Evolutionary conservation across 2,797 vertebrate genomes (phyloP), one percentile per base, ranked within the genome.

Genomic region (Danio aesculapii): DNA sequence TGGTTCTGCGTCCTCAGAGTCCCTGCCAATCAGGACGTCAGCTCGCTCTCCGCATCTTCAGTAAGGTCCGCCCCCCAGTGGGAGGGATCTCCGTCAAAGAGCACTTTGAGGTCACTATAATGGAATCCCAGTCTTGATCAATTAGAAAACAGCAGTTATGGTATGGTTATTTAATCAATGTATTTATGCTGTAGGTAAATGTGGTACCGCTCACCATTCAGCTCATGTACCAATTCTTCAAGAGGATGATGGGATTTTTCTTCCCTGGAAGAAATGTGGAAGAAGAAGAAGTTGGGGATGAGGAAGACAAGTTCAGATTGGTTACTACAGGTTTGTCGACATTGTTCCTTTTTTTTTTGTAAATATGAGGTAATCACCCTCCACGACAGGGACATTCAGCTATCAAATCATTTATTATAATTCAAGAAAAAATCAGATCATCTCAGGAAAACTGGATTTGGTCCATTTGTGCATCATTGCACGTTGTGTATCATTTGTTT

Each of bases 211-310:
- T 99, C 84, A 99, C 97, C 88, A 99, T 99, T 90, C 98, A 99
- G 93, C 94, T 99, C 66, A 99, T 98, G 88, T 98, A 99, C 91
- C 98, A 99, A 94, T 99, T 99, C 93, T 99, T 99, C 91, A 98
- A 99, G 89, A 95, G 98, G 84, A 99, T 99, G 98, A 99, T 99
- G 98, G 98, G 98, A 19, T 99, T 99, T 91, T 99, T 99, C 91
- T 99, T 99, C 88, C 98, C 98, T 0, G 98, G 98, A 11, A 94
- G 98, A 89, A 99, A 95, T 10, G 93, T 98, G 30, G 98, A 99
- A 85, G 98, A 99, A 87, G 98, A 99, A 83, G 98, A 99, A 86
- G 95, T 97, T 81, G 94, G 97, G 0, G 98, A 99, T 84, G 98
- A 99, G 85, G 98, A 99, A 86, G 98, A 99, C 93, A 99, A 99